phyloP scores from a whole-genome alignment of 2,888 invertebrate species.

The Chorisops tibialis region DNA sequence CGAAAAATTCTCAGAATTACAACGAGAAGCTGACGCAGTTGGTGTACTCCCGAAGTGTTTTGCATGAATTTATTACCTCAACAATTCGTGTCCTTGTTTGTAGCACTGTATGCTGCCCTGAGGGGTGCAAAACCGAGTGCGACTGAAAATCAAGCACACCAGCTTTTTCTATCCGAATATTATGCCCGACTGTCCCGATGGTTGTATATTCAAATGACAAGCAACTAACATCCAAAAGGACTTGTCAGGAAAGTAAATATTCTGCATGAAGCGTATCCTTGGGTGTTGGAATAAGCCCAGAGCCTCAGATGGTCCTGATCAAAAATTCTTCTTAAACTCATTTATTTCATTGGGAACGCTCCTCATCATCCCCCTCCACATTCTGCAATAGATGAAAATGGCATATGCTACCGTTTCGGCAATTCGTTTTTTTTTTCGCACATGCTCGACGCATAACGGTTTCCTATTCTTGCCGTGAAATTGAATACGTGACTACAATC shows the following conservation, averaged over 20 bases:
- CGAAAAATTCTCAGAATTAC: not conserved
- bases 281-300: not conserved
- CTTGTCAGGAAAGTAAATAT: not conserved
- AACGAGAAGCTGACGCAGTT: slow-evolving; percentile 9
- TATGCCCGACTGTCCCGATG: not conserved
- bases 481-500: slow-evolving; percentile 34
- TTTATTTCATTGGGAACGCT: slow-evolving; percentile 32
- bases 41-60: slow-evolving; percentile 18
- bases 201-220: slow-evolving; percentile 8
- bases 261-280: slow-evolving; percentile 1
- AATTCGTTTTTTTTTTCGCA: slow-evolving; percentile 24
- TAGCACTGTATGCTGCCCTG: not conserved
- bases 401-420: slow-evolving; percentile 30
- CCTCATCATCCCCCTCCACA: slow-evolving; percentile 18
- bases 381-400: slow-evolving; percentile 14
- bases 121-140: too few species aligned
- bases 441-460: slow-evolving; percentile 23
- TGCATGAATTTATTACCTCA: slow-evolving; percentile 32
- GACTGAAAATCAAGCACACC: not conserved
- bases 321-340: slow-evolving; percentile 32
- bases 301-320: slow-evolving; percentile 31
- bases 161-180: not conserved
- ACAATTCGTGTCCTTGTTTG: slow-evolving; percentile 22
- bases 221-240: slow-evolving; percentile 9
- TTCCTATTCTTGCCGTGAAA: slow-evolving; percentile 29